Conservation (phyloP, 2,888 invertebrate species). For the Bursaphelenchus okinawaensis region DNA sequence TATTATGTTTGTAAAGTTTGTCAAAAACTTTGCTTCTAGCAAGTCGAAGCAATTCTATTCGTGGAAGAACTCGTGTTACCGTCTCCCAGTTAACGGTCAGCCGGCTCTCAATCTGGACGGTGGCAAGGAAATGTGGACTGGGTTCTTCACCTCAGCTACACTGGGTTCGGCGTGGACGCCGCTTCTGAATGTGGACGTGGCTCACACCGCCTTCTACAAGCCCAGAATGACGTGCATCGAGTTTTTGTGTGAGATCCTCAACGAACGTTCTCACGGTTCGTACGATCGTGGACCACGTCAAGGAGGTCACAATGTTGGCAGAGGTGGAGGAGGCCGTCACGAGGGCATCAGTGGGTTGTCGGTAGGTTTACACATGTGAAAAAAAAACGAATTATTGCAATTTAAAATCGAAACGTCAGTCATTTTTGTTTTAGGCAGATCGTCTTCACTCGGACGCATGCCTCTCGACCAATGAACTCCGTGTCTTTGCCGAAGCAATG, state of each 20-base stretch:
- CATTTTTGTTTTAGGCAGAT: conserved; percentile 4
- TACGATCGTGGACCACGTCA: not conserved
- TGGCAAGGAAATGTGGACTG: conserved; percentile 55
- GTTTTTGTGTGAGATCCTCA: conserved; percentile 51
- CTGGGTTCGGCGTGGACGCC: conserved; percentile 41
- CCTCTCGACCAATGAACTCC: not conserved
- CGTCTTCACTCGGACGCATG: conserved; percentile 6
- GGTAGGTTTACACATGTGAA: not conserved
- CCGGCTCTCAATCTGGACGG: conserved; percentile 46
- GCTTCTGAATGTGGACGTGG: conserved; percentile 49
- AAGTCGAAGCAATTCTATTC: conserved; percentile 46
- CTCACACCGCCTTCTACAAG: conserved; percentile 51
- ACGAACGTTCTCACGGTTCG: conserved; percentile 13
- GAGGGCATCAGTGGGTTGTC: not conserved
- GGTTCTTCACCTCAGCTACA: conserved; percentile 53
- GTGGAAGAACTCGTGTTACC: conserved; percentile 43
- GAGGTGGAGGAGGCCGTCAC: not conserved
- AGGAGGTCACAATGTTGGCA: not conserved
- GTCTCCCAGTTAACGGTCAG: conserved; percentile 28
- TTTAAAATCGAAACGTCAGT: no score
- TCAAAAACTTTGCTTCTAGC: no score
- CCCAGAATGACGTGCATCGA: conserved; percentile 41
- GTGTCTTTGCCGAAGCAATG: conserved; percentile 35
- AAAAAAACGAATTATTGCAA: no score
- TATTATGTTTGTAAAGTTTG: not conserved